Evolutionary conservation across 2,888 invertebrate genomes (phyloP).

Genomic region (Eilema griseolum): DNA sequence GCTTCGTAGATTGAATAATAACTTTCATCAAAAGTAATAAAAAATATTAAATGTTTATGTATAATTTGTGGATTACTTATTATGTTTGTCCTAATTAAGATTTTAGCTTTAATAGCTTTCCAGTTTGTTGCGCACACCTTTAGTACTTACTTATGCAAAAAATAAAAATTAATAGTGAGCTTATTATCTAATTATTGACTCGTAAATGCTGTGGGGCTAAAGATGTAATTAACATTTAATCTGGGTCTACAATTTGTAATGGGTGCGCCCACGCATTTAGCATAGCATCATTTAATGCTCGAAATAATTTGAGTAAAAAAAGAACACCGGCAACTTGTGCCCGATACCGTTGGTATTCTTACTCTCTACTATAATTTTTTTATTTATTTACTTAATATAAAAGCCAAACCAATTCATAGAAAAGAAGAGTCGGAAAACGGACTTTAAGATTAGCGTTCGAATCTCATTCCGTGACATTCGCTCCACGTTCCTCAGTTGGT

Average conservation of each 20-base stretch:
- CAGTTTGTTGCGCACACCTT: constrained; percentile 7
- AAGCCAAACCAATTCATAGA: no score
- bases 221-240: background rate
- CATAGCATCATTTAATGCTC: background rate
- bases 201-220: background rate
- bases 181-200: background rate
- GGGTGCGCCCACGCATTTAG: background rate
- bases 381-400: no score
- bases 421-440: no score
- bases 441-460: no score
- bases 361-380: no score
- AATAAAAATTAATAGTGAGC: background rate
- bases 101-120: background rate
- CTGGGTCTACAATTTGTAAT: background rate
- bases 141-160: background rate
- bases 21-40: constrained; percentile 1
- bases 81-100: constrained; percentile 5
- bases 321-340: no score
- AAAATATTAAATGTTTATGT: background rate
- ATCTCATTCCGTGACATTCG: no score
- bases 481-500: no score
- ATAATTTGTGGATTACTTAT: background rate
- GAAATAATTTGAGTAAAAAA: background rate
- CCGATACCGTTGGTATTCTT: no score
- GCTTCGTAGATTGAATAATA: background rate